Conservation (phyloP, 2,888 invertebrate genomes). For the Drosophila aldrichi region DNA sequence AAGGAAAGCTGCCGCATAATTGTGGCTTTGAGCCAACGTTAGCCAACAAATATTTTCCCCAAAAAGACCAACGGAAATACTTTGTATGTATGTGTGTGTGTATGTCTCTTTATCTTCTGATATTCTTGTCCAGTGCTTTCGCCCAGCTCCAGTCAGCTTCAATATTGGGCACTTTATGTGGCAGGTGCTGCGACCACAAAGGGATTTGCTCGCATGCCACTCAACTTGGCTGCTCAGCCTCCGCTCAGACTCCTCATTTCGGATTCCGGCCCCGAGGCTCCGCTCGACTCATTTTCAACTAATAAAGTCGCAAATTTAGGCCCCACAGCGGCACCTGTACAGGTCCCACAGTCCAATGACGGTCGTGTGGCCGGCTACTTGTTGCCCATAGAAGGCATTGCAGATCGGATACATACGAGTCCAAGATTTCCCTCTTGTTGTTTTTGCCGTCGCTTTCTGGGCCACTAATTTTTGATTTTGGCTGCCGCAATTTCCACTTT, state of each 20-base stretch:
- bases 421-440: conserved; percentile 11
- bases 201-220: conserved; percentile 49
- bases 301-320: conserved; percentile 73
- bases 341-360: conserved; percentile 45
- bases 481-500: conserved; percentile 43
- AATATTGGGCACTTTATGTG: conserved; percentile 48
- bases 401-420: conserved; percentile 10
- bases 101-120: conserved; percentile 28
- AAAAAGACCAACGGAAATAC: conserved; percentile 50
- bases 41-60: conserved; percentile 44
- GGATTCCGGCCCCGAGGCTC: neutral
- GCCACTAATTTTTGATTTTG: conserved; percentile 54
- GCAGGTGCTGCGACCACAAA: conserved; percentile 43
- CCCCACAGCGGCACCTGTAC: conserved; percentile 30
- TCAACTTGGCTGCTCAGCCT: neutral
- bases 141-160: conserved; percentile 32
- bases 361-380: conserved; percentile 51
- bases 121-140: conserved; percentile 68
- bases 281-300: conserved; percentile 52
- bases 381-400: conserved; percentile 21
- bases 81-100: neutral
- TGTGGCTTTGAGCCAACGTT: conserved; percentile 52
- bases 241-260: neutral
- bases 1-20: conserved; percentile 75
- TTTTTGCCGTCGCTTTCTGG: conserved; percentile 52